Evolutionary conservation across 2,888 invertebrate species (phyloP).

Genomic region (Anagyrus pseudococci): DNA sequence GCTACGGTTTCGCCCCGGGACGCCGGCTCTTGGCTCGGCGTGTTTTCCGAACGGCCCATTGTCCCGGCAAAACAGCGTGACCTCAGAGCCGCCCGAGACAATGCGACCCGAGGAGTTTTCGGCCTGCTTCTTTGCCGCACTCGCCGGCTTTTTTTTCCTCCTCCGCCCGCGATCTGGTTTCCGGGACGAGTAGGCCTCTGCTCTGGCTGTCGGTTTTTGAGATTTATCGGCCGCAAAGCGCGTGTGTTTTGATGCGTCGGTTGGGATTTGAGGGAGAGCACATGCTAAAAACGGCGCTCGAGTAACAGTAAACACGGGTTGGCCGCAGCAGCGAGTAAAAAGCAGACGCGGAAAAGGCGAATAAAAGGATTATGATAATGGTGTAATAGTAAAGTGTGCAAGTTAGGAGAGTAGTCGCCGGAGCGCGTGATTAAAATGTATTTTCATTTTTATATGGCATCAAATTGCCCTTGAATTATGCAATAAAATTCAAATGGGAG

Average conservation of each 20-base stretch:
- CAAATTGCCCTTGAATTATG: not conserved
- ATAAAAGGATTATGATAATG: not conserved
- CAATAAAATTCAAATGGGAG: not conserved
- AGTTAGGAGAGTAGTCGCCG: not conserved
- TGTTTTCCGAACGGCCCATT: constrained; percentile 42
- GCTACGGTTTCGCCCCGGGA: constrained; percentile 39
- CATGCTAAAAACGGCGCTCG: too few species aligned
- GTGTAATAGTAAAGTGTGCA: not conserved
- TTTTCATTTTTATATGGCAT: not conserved
- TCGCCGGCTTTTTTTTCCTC: not conserved
- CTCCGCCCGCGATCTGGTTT: not conserved
- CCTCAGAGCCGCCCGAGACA: constrained; percentile 34
- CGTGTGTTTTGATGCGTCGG: too few species aligned
- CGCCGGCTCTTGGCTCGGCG: constrained; percentile 16
- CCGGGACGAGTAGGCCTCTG: not conserved
- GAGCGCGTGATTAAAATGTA: not conserved
- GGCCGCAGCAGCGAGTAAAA: too few species aligned
- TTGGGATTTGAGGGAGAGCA: not conserved
- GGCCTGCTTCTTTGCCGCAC: not conserved
- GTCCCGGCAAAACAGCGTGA: constrained; percentile 38
- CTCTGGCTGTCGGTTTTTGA: not conserved
- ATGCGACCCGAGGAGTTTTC: not conserved
- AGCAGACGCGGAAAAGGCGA: too few species aligned
- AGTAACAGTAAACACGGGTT: too few species aligned
- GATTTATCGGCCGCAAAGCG: too few species aligned